Evolutionary conservation across 1,140 invertebrate species (phyloP).

Genomic region (Mercenaria mercenaria): DNA sequence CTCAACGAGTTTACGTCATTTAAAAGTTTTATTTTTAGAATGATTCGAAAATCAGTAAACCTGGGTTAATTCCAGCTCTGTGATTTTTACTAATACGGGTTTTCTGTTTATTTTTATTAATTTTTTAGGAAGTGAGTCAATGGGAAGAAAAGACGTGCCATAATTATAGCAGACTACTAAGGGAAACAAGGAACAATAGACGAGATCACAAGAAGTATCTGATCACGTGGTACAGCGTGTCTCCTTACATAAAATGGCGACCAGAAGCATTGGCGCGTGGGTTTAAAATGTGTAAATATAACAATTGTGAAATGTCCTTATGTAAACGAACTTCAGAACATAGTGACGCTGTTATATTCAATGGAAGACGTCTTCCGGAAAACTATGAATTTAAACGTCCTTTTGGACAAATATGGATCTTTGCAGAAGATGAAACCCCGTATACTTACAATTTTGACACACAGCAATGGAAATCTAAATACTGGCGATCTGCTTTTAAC

Average conservation of each 20-base stretch:
- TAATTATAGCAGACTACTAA: too few species aligned
- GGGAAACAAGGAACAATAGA: too few species aligned
- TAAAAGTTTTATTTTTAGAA: too few species aligned
- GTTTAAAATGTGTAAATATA: constrained; percentile 22
- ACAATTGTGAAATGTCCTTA: constrained; percentile 8
- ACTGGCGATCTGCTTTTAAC: constrained; percentile 25
- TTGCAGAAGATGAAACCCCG: constrained; percentile 28
- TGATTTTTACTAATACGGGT: too few species aligned
- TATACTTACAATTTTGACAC: constrained; percentile 8
- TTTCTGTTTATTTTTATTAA: too few species aligned
- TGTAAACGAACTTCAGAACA: background rate
- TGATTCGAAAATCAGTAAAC: too few species aligned
- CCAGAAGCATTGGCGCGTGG: background rate
- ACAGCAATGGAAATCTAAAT: background rate
- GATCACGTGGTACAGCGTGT: constrained; percentile 11
- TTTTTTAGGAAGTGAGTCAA: too few species aligned
- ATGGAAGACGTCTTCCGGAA: background rate
- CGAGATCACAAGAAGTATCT: background rate
- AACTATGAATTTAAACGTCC: background rate
- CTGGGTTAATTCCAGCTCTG: too few species aligned
- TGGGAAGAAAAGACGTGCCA: too few species aligned
- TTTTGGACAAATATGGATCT: constrained; percentile 44
- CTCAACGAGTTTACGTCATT: too few species aligned
- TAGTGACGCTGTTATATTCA: constrained; percentile 38
- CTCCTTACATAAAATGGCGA: background rate